Evolutionary conservation across 1,140 invertebrate genomes (phyloP).

Genomic region (Maniola jurtina): DNA sequence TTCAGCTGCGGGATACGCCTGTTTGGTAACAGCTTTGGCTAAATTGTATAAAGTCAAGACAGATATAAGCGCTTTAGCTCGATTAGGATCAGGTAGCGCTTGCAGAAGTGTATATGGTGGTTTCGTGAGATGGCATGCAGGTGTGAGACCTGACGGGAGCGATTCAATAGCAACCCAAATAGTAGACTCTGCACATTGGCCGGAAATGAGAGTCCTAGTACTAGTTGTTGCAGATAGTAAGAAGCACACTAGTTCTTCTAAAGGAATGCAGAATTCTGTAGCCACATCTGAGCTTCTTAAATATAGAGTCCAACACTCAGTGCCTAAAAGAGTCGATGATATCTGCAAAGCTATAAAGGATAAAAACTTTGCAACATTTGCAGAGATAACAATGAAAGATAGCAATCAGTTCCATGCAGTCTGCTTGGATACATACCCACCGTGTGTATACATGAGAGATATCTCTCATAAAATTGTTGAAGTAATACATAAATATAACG

Average conservation of each 20-base stretch:
- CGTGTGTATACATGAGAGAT: constrained; percentile 95
- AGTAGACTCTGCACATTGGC: constrained; percentile 89
- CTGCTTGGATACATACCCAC: constrained; percentile 96
- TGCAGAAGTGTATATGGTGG: constrained; percentile 97
- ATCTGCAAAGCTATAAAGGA: constrained; percentile 89
- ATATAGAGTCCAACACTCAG: constrained; percentile 84
- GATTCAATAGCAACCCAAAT: constrained; percentile 92
- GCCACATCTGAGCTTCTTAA: constrained; percentile 91
- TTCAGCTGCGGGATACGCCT: constrained; percentile 98
- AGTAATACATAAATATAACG: constrained; percentile 92
- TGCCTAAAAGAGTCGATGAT: constrained; percentile 84
- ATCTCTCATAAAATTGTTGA: constrained; percentile 88
- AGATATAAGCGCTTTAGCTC: constrained; percentile 91
- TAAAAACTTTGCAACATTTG: constrained; percentile 93
- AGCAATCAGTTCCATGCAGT: constrained; percentile 99
- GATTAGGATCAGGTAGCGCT: constrained; percentile 96
- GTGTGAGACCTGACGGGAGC: constrained; percentile 82
- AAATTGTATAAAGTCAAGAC: constrained; percentile 88
- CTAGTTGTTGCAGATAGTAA: constrained; percentile 92
- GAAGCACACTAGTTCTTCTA: constrained; percentile 94
- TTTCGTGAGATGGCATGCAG: constrained; percentile 93
- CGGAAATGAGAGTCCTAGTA: constrained; percentile 93
- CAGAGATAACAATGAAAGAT: constrained; percentile 97
- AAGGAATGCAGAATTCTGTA: constrained; percentile 93
- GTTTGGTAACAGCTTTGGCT: constrained; percentile 87